Base-by-base conservation (phyloP, 1,140 invertebrate species). In the Kradibia gibbosae region DNA sequence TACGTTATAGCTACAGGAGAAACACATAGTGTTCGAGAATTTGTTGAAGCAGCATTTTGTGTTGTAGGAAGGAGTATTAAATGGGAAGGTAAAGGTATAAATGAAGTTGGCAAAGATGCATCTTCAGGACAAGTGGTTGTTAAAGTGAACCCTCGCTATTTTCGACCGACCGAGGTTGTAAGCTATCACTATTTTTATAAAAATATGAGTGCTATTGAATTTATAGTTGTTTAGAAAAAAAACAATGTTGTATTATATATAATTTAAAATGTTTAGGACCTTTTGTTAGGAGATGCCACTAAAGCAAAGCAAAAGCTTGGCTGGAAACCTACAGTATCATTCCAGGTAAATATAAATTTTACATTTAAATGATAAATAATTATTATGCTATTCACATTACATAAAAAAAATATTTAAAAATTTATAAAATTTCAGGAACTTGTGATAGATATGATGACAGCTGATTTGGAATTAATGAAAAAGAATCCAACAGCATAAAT, bases 1-100 rank as follows among this genome's bases (percentile, higher is more conserved):
- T 99, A 96, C 93, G 98, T 99, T 2, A 98, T 99, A 85, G 97
- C 99, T 3, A 99, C 98, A 5, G 98, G 98, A 25, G 95, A 98
- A 91, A 94, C 95, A 10, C 98, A 99, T 89, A 99, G 97, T 90
- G 98, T 99, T 0, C 92, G 96, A 55, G 97, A 99, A 92, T 99
- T 99, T 93, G 97, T 99, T 0, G 97, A 98, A 91, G 94, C 93
- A 36, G 94, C 98, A 4, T 99, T 99, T 89, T 92, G 92, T 77
- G 93, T 95, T 87, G 94, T 99, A 36, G 94, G 94, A 1, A 93
- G 93, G 62, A 91, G 90, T 62, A 95, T 97, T 76, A 88, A 92
- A 57, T 99, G 99, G 99, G 93, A 96, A 90, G 98, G 98, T 0
- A 90, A 92, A 83, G 98, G 97, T 0, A 91, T 95, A 0, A 89